Base-by-base conservation (phyloP, 2,797 vertebrate genomes). In the Typhlichthys subterraneus region DNA sequence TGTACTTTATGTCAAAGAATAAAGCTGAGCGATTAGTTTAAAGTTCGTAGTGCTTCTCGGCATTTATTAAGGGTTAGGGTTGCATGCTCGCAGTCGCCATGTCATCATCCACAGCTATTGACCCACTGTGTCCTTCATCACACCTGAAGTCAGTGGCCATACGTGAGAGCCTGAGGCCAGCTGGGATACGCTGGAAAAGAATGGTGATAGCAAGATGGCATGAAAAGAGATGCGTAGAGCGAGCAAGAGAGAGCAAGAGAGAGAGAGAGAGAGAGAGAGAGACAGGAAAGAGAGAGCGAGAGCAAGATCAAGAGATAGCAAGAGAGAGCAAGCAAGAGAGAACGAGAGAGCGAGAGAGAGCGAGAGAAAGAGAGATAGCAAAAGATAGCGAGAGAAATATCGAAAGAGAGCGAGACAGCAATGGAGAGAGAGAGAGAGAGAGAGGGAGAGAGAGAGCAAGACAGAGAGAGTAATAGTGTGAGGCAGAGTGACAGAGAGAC, bases 41-140 rank as follows among this genome's bases (percentile, higher is more conserved):
- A 29, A 29, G 23, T 29, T 29, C 23, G 23, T 4, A 29, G 23
- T 29, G 23, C 3, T 29, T 29, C 23, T 29, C 23, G 3, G 23
- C 23, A 29, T 29, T 29, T 29, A 29, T 29, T 29, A 29, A 29
- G 17, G 17, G 17, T 17, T 17, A 17, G 7, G 33, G 5, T 33
- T 7, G 33, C 7, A 33, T 6, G 63, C 62, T 57, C 12, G 53
- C 57, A 79, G 61, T 70, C 49, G 1, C 46, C 60, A 5, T 57
- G 59, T 67, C 63, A 70, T 79, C 65, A 64, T 69, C 23, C 23
- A 23, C 56, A 38, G 50, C 72, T 79, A 84, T 77, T 63, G 72
- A 79, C 65, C 51, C 54, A 19, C 55, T 23, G 23, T 46, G 63
- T 81, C 76, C 76, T 83, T 77, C 69, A 66, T 76, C 67, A 70